Evolutionary conservation across 2,888 invertebrate species (phyloP).

Genomic region (Standfussiana lucernea): DNA sequence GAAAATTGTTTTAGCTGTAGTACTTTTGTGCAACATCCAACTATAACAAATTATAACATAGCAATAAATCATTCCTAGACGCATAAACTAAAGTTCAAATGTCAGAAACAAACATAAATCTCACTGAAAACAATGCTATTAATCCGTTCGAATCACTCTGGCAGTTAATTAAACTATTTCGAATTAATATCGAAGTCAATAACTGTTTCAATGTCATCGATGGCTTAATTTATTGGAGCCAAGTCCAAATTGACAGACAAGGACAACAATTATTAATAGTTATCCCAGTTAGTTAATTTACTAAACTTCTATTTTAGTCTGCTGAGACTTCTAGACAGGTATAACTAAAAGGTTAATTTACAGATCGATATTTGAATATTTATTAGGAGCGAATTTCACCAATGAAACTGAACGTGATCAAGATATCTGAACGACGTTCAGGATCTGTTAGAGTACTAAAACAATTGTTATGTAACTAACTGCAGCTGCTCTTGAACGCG

Average conservation of each 20-base stretch:
- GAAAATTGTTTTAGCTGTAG: conserved; percentile 6
- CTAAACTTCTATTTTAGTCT: conserved; percentile 30
- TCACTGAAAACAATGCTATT: conserved; percentile 12
- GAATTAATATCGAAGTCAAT: conserved; percentile 52
- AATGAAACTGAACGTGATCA: background rate
- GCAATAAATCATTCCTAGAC: conserved; percentile 9
- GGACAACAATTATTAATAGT: conserved; percentile 42
- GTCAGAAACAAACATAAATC: conserved; percentile 38
- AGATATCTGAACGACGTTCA: background rate
- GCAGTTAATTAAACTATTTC: conserved; percentile 46
- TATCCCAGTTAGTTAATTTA: conserved; percentile 36
- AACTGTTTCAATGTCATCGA: conserved; percentile 50
- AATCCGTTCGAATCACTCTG: conserved; percentile 16
- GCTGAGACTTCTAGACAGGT: conserved; percentile 3
- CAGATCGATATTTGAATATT: background rate
- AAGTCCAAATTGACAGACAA: conserved; percentile 37
- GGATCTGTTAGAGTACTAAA: background rate
- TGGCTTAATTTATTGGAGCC: conserved; percentile 40
- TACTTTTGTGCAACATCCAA: background rate
- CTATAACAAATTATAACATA: background rate
- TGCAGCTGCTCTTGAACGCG: background rate
- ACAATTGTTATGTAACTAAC: no score
- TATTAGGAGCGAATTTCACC: background rate
- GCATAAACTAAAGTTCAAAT: conserved; percentile 23
- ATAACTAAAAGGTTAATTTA: conserved; percentile 18